Evolutionary conservation across 1,140 invertebrate species (phyloP).

Genomic region (Bombus fervidus): DNA sequence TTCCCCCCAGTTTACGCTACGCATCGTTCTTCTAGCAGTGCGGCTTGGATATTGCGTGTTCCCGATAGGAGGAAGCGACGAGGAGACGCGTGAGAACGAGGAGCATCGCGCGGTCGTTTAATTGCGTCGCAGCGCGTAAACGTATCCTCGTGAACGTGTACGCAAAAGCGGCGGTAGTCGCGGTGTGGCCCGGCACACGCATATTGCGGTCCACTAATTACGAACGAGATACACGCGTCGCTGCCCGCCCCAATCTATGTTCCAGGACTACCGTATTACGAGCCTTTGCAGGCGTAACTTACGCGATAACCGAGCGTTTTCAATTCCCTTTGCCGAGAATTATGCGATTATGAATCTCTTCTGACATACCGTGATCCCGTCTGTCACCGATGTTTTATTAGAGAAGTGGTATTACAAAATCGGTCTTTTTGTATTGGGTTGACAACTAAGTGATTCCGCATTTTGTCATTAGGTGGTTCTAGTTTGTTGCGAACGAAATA

Average conservation of each 20-base stretch:
- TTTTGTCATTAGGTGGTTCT: no score
- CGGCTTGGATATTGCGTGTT: background rate
- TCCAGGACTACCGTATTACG: background rate
- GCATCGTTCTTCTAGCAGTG: no score
- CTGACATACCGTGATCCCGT: no score
- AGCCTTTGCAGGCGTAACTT: slow-evolving; percentile 12
- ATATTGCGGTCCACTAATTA: slow-evolving; percentile 63
- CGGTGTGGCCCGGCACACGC: background rate
- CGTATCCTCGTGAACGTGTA: slow-evolving; percentile 22
- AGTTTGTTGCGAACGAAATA: no score
- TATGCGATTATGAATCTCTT: background rate
- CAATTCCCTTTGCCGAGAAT: background rate
- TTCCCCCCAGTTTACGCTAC: background rate
- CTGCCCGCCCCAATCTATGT: background rate
- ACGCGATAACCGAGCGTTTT: slow-evolving; percentile 32
- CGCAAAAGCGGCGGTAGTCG: slow-evolving; percentile 5
- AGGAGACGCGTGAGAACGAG: slow-evolving; percentile 53
- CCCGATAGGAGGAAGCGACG: background rate
- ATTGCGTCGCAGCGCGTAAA: slow-evolving; percentile 59
- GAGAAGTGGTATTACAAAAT: no score
- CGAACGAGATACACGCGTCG: slow-evolving; percentile 41
- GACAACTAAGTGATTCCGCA: no score
- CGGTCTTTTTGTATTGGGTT: no score
- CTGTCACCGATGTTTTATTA: no score
- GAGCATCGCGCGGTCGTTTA: slow-evolving; percentile 50